Base-by-base conservation (phyloP, 2,797 vertebrate genomes). In the Fringilla coelebs region DNA sequence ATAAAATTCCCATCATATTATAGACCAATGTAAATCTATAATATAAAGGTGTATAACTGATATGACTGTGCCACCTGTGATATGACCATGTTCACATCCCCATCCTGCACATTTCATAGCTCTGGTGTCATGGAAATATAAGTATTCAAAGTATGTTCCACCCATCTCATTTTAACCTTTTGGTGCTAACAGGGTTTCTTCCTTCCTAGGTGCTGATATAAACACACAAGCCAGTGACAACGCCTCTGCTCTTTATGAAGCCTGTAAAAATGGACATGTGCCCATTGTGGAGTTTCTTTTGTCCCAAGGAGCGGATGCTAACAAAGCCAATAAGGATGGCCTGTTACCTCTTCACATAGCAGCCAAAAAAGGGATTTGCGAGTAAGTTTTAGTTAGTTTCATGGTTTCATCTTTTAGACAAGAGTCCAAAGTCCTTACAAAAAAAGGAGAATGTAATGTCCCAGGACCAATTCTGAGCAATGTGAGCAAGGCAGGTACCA, bases 321-420 rank as follows among this genome's bases (percentile, higher is more conserved):
- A 99, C 97, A 99, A 98, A 97, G 90, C 98, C 74, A 98, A 98
- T 52, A 98, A 98, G 84, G 97, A 98, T 11, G 99, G 99, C 28
- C 88, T 99, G 68, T 97, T 99, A 58, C 99, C 99, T 5, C 98
- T 99, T 60, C 99, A 99, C 66, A 78, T 98, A 10, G 99, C 99
- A 82, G 98, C 99, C 72, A 98, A 98, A 94, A 98, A 95, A 80
- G 99, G 99, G 74, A 98, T 97, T 94, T 97, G 98, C 67, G 96
- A 94, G 99, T 99, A 98, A 98, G 99, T 93, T 92, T 77, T 63
- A 63, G 7, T 51, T 76, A 3, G 13, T 68, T 88, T 85, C 29
- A 15, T 36, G 40, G 21, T 70, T 89, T 90, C 11, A 5, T 29
- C 29, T 89, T 81, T 87, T 32, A 72, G 43, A 72, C 16, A 66